Evolutionary conservation across 1,140 invertebrate genomes (phyloP).

Genomic region (Trialeurodes vaporariorum): DNA sequence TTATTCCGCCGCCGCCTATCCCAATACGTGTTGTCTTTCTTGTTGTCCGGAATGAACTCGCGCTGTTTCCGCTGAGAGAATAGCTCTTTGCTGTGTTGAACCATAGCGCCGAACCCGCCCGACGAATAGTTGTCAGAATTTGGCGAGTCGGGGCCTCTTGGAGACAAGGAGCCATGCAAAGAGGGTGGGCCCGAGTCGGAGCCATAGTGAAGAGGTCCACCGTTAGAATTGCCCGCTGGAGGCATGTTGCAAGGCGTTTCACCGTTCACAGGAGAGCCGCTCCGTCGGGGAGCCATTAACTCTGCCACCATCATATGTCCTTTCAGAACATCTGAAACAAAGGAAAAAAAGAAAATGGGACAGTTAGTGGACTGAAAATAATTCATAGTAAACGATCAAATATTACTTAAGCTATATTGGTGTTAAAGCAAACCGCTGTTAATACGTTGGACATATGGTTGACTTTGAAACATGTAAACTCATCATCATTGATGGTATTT

Average conservation of each 20-base stretch:
- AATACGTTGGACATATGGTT: too few relatives aligned
- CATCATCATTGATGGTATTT: too few relatives aligned
- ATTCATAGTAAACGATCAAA: too few relatives aligned
- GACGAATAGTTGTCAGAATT: not conserved
- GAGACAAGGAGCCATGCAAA: not conserved
- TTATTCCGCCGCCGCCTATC: constrained; percentile 88
- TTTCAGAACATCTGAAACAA: not conserved
- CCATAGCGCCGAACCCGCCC: not conserved
- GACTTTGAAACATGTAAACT: too few relatives aligned
- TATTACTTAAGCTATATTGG: too few relatives aligned
- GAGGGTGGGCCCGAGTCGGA: not conserved
- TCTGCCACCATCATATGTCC: not conserved
- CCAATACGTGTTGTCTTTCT: constrained; percentile 97
- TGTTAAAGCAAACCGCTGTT: too few relatives aligned
- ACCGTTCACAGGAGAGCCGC: not conserved
- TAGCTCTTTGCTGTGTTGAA: constrained; percentile 51
- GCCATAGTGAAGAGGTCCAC: not conserved
- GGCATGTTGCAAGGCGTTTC: not conserved
- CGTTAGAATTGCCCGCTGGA: not conserved
- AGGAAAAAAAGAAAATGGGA: not conserved
- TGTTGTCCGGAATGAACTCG: constrained; percentile 92
- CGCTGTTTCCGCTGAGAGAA: constrained; percentile 83
- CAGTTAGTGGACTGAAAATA: too few relatives aligned
- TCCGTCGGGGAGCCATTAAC: not conserved
- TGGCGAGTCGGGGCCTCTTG: not conserved